Evolutionary conservation across 2,113 vertebrate genomes (phyloP), one percentile per base, ranked within the genome.

Genomic region (Strix aluco): DNA sequence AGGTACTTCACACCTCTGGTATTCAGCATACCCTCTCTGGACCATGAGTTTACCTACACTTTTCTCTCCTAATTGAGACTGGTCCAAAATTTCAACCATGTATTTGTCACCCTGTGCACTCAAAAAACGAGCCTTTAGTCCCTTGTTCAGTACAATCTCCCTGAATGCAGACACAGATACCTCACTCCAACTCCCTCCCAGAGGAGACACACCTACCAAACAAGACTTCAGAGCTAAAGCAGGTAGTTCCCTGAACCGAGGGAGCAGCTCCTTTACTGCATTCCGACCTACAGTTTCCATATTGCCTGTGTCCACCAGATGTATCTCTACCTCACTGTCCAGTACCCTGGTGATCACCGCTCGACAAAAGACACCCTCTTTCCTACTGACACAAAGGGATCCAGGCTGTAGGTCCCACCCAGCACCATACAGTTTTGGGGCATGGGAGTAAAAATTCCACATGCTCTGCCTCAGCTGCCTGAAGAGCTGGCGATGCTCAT

Each of bases 221-320:
- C 97, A 78, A 94, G 99, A 99, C 92, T 97, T 98, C 59, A 99
- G 81, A 49, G 99, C 99, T 91, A 99, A 73, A 15, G 96, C 80
- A 5, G 99, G 99, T 5, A 99, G 88, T 14, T 94, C 96, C 95
- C 94, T 97, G 46, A 99, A 99, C 32, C 89, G 95, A 11, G 98
- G 96, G 14, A 98, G 98, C 63, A 99, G 95, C 69, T 96, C 97
- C 52, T 96, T 98, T 38, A 99, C 91, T 0, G 97, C 93, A 61
- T 46, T 70, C 81, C 42, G 59, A 46, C 98, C 97, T 83, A 99
- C 98, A 6, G 89, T 80, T 93, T 99, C 98, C 0, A 90, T 97
- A 63, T 97, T 98, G 92, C 99, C 99, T 77, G 97, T 98, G 92
- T 99, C 99, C 17, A 99, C 93, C 84, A 99, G 97, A 80, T 98